Percentiles rank a stretch among this genome's conserved stretches.
Evolutionary conservation across 2,797 vertebrate genomes (phyloP).

Genomic region (Lates japonicus): DNA sequence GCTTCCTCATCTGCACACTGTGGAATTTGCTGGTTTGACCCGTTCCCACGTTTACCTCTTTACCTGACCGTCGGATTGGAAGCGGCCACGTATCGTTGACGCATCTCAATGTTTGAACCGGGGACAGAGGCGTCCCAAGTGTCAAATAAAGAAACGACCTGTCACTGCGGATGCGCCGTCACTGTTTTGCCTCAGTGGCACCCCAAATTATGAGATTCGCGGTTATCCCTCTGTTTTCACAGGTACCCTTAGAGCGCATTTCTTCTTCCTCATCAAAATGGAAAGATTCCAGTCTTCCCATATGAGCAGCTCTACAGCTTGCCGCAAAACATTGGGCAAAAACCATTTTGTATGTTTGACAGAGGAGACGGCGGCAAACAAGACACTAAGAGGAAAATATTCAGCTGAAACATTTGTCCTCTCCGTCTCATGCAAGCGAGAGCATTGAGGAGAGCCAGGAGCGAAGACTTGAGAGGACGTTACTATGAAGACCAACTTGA

Average conservation of each 20-base stretch:
- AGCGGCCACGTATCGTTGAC: constrained; percentile 58
- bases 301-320: constrained; percentile 99
- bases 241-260: constrained; percentile 62
- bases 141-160: constrained; percentile 75
- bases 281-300: constrained; percentile 95
- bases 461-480: constrained; percentile 88
- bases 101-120: constrained; percentile 75
- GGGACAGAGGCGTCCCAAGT: constrained; percentile 76
- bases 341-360: constrained; percentile 90
- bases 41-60: constrained; percentile 19
- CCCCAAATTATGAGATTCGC: constrained; percentile 65
- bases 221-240: constrained; percentile 68
- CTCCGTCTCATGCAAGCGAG: constrained; percentile 85
- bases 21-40: constrained; percentile 72
- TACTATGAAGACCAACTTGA: constrained; percentile 90
- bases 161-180: constrained; percentile 82
- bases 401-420: constrained; percentile 91
- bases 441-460: constrained; percentile 83
- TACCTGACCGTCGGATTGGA: constrained; percentile 52
- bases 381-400: constrained; percentile 93
- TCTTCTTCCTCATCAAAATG: constrained; percentile 83
- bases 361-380: constrained; percentile 89
- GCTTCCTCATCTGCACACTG: constrained; percentile 72
- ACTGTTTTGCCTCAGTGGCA: constrained; percentile 68
- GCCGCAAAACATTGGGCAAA: constrained; percentile 95